Evolutionary conservation across 2,888 invertebrate species (phyloP), one percentile per base, ranked within the genome.

Genomic region (Ischnus inquisitorius): DNA sequence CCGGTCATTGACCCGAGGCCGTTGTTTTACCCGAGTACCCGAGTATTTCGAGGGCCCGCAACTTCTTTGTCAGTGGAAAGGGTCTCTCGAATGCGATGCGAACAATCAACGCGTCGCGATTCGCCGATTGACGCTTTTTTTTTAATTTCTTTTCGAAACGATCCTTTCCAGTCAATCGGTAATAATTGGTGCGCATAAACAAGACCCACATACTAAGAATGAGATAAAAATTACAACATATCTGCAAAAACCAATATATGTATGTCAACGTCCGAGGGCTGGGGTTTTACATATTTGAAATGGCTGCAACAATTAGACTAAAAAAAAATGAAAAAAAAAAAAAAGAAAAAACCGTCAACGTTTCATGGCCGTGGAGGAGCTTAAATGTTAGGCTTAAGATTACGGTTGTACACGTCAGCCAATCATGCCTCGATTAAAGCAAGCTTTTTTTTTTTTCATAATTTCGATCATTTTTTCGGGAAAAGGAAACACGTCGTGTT

Each of bases 141-240:
- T 34, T 34, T 34, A 22, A 12, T 25, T 39, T 19, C 12, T 65
- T 28, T 64, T 54, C 79, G 62, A 77, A 62, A 77, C 64, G 69
- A 64, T 75, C 75, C 78, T 57, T 75, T 41, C 19, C 80, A 75
- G 62, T 39, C 3, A 22, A 28, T 65, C 19, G 34, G 39, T 12
- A 69, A 54, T 19, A 69, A 81, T 75, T 57, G 78, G 84, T 84
- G 84, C 84, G 75, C 75, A 82, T 75, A 71, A 76, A 54, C 78
- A 84, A 84, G 81, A 84, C 60, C 54, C 81, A 75, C 84, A 81
- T 81, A 84, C 65, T 75, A 84, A 81, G 60, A 67, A 67, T 75
- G 75, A 71, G 28, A 62, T 48, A 64, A 22, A 51, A 82, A 76
- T 71, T 43, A 82, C 79, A 71, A 79, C 78, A 68, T 48, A 64